These are phyloP conservation scores for Heterodera carotae DNA, from an alignment of 1,140 invertebrate species.

Conservation along the genomic window DNA sequence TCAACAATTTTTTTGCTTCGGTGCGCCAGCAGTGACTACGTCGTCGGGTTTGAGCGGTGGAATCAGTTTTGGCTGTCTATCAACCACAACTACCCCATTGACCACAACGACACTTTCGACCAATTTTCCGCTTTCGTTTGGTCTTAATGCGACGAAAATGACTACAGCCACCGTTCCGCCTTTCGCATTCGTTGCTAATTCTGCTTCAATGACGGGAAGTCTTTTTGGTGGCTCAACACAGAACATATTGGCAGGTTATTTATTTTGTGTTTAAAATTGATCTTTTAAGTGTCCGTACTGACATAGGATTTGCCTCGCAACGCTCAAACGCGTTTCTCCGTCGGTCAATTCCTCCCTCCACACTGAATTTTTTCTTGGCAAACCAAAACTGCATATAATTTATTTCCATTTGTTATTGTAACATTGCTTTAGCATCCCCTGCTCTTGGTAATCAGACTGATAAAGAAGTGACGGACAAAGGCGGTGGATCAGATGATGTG, in stretches of 20 bases:
- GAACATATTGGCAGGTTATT: too few relatives aligned
- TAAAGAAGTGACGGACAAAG: neutral
- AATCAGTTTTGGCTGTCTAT: neutral
- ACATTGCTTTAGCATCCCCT: neutral
- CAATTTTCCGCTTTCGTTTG: neutral
- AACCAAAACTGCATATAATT: too few relatives aligned
- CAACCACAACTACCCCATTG: neutral
- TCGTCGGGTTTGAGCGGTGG: neutral
- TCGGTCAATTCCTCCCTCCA: too few relatives aligned
- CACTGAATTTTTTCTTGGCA: too few relatives aligned
- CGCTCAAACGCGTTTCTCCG: too few relatives aligned
- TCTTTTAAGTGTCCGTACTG: too few relatives aligned
- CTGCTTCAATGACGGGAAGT: neutral
- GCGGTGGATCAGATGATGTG: conserved; percentile 26
- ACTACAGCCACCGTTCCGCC: neutral
- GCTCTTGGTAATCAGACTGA: neutral
- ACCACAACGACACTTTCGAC: neutral
- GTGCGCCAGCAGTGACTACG: too few relatives aligned
- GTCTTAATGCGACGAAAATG: neutral
- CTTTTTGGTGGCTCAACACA: conserved; percentile 6
- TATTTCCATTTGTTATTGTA: too few relatives aligned
- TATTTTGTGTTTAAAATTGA: too few relatives aligned
- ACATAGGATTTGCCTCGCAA: too few relatives aligned
- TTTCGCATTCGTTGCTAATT: neutral
- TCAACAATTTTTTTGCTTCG: too few relatives aligned